Percentiles rank a stretch among this genome's conserved stretches.
Conservation (phyloP, 2,113 vertebrate species). For the Fulica atra region DNA sequence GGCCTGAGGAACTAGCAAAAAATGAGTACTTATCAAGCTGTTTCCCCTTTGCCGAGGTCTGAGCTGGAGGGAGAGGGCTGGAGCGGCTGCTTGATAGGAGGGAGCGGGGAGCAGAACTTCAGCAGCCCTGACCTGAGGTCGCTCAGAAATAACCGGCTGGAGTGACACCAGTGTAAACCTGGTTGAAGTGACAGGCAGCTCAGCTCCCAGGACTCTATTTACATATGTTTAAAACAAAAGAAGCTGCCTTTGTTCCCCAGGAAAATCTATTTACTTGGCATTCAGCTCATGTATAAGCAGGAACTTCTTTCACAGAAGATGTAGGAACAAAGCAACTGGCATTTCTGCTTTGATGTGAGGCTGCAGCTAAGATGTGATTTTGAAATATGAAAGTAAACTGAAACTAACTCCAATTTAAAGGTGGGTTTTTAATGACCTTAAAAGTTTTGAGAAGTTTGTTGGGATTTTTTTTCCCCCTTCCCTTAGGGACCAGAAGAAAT, state of each 20-base stretch:
- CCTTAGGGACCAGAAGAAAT: conserved; percentile 70
- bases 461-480: background rate
- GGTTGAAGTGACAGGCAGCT: conserved; percentile 34
- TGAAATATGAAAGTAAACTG: conserved; percentile 73
- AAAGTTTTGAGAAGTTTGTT: conserved; percentile 56
- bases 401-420: conserved; percentile 60
- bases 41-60: background rate
- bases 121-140: background rate
- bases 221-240: conserved; percentile 57
- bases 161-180: conserved; percentile 9
- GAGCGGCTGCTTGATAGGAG: background rate
- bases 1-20: background rate
- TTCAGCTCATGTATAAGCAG: background rate
- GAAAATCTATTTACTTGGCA: conserved; percentile 54
- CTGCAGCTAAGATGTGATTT: conserved; percentile 61
- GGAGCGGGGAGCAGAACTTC: background rate
- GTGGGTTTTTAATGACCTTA: conserved; percentile 70
- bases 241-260: conserved; percentile 45
- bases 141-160: background rate
- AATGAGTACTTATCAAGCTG: fast-evolving
- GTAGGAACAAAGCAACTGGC: conserved; percentile 58
- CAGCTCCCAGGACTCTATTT: conserved; percentile 45
- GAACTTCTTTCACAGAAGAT: conserved; percentile 3
- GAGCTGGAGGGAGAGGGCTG: background rate
- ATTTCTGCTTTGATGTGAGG: conserved; percentile 55